These are phyloP conservation scores for Druceiella hillmani DNA, from an alignment of 2,888 invertebrate genomes.

Conservation along the genomic window DNA sequence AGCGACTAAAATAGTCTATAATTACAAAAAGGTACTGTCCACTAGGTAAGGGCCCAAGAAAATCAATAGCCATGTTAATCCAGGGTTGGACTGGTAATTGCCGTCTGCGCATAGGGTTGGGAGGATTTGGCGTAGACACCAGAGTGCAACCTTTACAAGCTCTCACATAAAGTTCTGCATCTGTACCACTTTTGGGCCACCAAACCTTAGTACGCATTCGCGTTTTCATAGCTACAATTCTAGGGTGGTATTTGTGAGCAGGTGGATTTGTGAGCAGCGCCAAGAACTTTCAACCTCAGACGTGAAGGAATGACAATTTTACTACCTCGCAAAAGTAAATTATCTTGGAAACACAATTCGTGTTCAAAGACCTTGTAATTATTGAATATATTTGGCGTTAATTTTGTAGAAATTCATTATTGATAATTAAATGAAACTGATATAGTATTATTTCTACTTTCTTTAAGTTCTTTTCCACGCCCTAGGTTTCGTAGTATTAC, in stretches of 20 bases:
- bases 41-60: slow-evolving; percentile 8
- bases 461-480: too few species aligned
- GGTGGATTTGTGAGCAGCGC: too few species aligned
- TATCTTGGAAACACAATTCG: too few species aligned
- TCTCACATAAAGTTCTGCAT: slow-evolving; percentile 17
- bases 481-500: too few species aligned
- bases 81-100: slow-evolving; percentile 5
- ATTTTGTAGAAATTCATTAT: too few species aligned
- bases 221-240: slow-evolving; percentile 21
- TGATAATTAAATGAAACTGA: too few species aligned
- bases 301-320: too few species aligned
- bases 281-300: too few species aligned
- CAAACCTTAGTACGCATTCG: slow-evolving; percentile 21
- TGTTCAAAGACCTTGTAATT: too few species aligned
- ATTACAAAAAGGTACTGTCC: slow-evolving; percentile 11
- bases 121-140: slow-evolving; percentile 16
- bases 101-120: slow-evolving; percentile 5
- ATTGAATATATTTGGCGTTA: too few species aligned
- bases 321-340: too few species aligned
- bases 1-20: slow-evolving; percentile 5
- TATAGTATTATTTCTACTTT: too few species aligned
- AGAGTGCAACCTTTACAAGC: slow-evolving; percentile 21
- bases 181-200: slow-evolving; percentile 22
- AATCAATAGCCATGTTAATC: slow-evolving; percentile 10
- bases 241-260: slow-evolving; percentile 24